Conservation (phyloP, 2,113 vertebrate species). For the Balaeniceps rex region DNA sequence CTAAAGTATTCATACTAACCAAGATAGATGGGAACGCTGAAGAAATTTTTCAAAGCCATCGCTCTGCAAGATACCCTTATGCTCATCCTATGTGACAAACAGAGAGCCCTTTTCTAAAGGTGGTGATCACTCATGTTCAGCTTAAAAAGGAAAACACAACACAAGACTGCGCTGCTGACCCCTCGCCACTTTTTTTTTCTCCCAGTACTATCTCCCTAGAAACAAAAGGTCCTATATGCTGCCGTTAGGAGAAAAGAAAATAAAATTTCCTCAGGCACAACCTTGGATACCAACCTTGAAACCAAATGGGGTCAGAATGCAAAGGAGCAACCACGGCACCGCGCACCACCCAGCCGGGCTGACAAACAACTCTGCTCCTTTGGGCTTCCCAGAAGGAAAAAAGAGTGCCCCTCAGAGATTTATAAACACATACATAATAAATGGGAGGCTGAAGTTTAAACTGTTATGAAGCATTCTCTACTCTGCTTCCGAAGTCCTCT, state of each 20-base stretch:
- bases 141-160: neutral
- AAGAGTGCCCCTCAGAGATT: constrained; percentile 87
- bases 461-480: constrained; percentile 89
- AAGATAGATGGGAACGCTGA: constrained; percentile 70
- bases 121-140: constrained; percentile 61
- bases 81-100: constrained; percentile 53
- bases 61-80: constrained; percentile 58
- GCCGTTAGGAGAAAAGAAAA: constrained; percentile 34
- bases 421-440: constrained; percentile 98
- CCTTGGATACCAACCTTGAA: constrained; percentile 69
- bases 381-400: constrained; percentile 79
- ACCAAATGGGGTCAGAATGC: constrained; percentile 50
- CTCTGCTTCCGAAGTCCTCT: constrained; percentile 76
- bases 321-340: constrained; percentile 34
- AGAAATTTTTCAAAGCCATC: constrained; percentile 70
- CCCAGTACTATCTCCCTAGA: neutral
- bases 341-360: constrained; percentile 45
- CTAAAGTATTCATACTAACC: constrained; percentile 80
- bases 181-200: neutral
- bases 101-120: constrained; percentile 47
- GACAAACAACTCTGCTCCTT: constrained; percentile 69
- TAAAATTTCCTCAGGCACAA: constrained; percentile 59
- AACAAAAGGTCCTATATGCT: constrained; percentile 3
- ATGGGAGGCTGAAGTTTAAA: constrained; percentile 91
- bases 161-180: neutral